Conservation (phyloP, 2,113 vertebrate genomes). For the Talpa occidentalis region DNA sequence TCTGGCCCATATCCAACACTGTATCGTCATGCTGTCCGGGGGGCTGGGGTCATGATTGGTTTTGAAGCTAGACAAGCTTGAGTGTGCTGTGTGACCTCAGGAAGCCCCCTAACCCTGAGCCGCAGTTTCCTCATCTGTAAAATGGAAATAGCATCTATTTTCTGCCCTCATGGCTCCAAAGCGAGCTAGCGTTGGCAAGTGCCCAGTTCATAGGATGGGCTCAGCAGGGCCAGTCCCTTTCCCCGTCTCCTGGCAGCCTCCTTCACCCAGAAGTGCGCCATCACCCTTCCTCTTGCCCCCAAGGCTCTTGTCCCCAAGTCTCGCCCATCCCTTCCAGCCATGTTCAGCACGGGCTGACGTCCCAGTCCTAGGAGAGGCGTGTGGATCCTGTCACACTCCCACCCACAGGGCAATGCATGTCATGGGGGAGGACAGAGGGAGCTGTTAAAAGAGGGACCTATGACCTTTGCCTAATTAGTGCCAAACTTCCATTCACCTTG, state of each 20-base stretch:
- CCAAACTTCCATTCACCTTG: not conserved
- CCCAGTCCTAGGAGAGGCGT: not conserved
- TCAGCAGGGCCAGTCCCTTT: not conserved
- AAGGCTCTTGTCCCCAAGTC: too few relatives aligned
- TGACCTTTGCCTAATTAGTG: not conserved
- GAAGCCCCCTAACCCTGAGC: not conserved
- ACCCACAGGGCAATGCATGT: not conserved
- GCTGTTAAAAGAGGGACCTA: not conserved
- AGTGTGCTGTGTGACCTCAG: not conserved
- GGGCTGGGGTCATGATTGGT: not conserved
- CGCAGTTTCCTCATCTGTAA: not conserved
- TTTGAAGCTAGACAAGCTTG: not conserved
- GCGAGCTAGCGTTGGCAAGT: not conserved
- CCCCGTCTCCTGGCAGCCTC: not conserved
- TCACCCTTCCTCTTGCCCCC: too few relatives aligned
- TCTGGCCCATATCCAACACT: not conserved
- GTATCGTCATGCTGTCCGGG: too few relatives aligned
- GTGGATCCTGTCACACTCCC: not conserved
- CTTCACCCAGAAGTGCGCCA: not conserved
- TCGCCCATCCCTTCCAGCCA: not conserved
- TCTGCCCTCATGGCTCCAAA: not conserved
- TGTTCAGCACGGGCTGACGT: not conserved
- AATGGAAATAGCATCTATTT: not conserved
- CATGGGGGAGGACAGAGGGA: not conserved
- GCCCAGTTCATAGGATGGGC: not conserved